phyloP scores from a whole-genome alignment of 1,140 invertebrate genomes.

The Stegodyphus dumicola region DNA sequence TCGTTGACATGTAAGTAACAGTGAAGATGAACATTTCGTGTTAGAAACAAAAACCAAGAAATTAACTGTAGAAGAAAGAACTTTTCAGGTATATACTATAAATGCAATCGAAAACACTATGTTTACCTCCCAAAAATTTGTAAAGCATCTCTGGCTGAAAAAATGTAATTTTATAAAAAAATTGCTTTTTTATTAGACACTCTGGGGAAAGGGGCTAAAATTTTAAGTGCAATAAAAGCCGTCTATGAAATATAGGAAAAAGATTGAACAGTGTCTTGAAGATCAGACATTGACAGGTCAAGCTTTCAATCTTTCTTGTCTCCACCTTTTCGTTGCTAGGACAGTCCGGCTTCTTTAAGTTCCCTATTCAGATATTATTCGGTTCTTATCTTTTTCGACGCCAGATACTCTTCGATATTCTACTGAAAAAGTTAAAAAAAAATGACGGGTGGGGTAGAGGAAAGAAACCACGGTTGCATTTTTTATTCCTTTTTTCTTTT shows the following conservation, averaged over 20 bases:
- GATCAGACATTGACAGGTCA: slow-evolving; percentile 16
- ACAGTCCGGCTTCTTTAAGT: slow-evolving; percentile 1
- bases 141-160: too few species aligned
- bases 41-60: too few species aligned
- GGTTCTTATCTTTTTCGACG: too few species aligned
- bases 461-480: neutral
- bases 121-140: too few species aligned
- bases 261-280: slow-evolving; percentile 9
- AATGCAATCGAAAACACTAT: too few species aligned
- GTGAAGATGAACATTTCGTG: too few species aligned
- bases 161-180: too few species aligned
- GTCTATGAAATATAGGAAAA: neutral
- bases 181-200: neutral
- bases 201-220: neutral
- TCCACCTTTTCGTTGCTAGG: slow-evolving; percentile 27
- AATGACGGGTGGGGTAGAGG: neutral
- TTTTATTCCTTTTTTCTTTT: too few species aligned
- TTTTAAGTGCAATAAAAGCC: neutral
- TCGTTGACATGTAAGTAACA: too few species aligned
- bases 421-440: neutral
- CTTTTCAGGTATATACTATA: too few species aligned
- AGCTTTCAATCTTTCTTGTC: slow-evolving; percentile 23
- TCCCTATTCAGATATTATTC: neutral
- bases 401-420: neutral
- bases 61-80: too few species aligned